phyloP scores from a whole-genome alignment of 2,113 vertebrate genomes.

The Platycercus adscitus region DNA sequence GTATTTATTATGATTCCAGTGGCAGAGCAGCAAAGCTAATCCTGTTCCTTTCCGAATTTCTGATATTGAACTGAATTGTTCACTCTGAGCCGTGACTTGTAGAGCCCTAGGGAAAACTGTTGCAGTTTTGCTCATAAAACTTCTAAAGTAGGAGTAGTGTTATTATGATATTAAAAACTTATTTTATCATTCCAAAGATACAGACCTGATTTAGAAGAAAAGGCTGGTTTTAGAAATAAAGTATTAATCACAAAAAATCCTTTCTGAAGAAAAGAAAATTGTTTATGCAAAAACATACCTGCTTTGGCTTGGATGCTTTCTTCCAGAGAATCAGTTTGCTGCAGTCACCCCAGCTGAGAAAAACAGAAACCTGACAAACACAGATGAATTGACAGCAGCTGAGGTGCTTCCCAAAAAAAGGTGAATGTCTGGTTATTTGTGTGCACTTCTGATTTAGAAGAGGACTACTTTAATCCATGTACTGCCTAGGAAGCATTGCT shows the following conservation, averaged over 20 bases:
- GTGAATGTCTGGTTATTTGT: constrained; percentile 71
- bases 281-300: not conserved
- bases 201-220: not conserved
- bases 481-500: not conserved
- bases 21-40: not conserved
- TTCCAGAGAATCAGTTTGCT: constrained; percentile 69
- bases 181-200: not conserved
- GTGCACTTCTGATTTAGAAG: not conserved
- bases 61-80: not conserved
- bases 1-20: not conserved
- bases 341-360: constrained; percentile 71
- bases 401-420: constrained; percentile 86
- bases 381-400: constrained; percentile 64
- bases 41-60: not conserved
- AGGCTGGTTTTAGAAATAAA: not conserved
- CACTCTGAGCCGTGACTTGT: not conserved
- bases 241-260: not conserved
- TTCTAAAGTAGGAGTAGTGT: not conserved
- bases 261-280: not conserved
- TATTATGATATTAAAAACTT: not conserved
- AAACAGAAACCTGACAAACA: constrained; percentile 34
- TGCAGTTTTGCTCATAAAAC: not conserved
- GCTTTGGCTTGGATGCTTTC: not conserved
- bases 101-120: not conserved
- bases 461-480: not conserved